Conservation (phyloP, 2,113 vertebrate species). For the Phaetusa simplex region DNA sequence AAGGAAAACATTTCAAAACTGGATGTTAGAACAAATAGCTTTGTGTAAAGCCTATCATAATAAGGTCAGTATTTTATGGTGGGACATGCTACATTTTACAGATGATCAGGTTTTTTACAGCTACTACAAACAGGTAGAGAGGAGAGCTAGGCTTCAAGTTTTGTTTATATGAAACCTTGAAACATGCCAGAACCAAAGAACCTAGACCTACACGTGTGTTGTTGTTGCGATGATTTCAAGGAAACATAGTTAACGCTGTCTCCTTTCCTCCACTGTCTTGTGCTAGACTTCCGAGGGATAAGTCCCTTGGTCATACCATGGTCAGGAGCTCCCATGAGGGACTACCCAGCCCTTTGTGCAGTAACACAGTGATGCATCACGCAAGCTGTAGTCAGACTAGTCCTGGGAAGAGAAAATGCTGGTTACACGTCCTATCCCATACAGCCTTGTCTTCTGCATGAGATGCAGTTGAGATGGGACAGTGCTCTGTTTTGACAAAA, state of each 20-base stretch:
- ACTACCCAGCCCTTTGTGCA: background rate
- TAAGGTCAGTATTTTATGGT: background rate
- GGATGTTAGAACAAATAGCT: background rate
- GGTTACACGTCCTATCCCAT: background rate
- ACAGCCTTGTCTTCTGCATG: background rate
- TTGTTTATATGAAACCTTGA: background rate
- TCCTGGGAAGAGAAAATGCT: background rate
- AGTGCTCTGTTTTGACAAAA: background rate
- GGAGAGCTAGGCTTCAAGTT: background rate
- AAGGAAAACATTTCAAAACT: background rate
- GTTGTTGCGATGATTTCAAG: background rate
- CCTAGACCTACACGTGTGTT: rapidly evolving
- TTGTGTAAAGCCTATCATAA: background rate
- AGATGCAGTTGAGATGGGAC: background rate
- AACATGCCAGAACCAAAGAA: background rate
- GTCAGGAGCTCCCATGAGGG: background rate
- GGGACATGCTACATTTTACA: background rate
- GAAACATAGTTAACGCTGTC: background rate
- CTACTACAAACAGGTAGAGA: background rate
- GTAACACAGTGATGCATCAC: too few relatives aligned
- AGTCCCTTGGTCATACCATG: background rate
- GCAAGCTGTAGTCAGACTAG: background rate
- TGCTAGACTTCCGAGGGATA: background rate
- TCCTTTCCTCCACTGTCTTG: background rate
- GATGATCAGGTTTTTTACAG: background rate